These are phyloP conservation scores for Phainopepla nitens DNA, from an alignment of 2,113 vertebrate genomes.

Conservation along the genomic window DNA sequence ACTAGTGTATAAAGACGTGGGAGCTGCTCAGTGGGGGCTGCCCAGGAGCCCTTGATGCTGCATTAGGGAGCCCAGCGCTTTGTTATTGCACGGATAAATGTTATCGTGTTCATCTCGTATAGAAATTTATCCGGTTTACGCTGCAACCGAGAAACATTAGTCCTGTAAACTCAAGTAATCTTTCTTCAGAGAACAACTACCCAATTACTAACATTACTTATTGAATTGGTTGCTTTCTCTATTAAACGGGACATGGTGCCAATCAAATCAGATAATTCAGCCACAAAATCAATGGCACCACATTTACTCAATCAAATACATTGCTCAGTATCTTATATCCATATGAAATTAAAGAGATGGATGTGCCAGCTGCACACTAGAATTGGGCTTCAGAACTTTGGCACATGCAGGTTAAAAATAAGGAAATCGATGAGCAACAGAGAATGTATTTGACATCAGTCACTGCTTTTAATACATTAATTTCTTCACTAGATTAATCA, in stretches of 20 bases:
- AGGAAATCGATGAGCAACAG: constrained; percentile 59
- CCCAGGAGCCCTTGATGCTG: background rate
- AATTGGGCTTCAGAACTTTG: background rate
- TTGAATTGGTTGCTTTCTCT: constrained; percentile 48
- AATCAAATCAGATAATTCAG: constrained; percentile 68
- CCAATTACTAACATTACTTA: constrained; percentile 61
- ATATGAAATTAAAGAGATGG: constrained; percentile 65
- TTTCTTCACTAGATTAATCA: constrained; percentile 71
- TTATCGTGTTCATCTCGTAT: background rate
- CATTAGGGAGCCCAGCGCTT: background rate
- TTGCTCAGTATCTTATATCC: constrained; percentile 67
- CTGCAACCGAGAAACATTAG: background rate
- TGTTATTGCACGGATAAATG: background rate
- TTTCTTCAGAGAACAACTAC: constrained; percentile 51
- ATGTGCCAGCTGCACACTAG: constrained; percentile 23
- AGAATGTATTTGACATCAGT: constrained; percentile 66
- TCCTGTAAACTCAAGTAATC: constrained; percentile 26
- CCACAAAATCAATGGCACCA: constrained; percentile 60
- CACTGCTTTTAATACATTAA: constrained; percentile 69
- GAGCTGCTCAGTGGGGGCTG: background rate
- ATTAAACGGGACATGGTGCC: constrained; percentile 53
- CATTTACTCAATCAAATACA: constrained; percentile 61
- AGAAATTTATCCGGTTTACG: constrained; percentile 3
- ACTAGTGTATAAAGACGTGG: rapidly evolving
- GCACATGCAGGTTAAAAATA: constrained; percentile 40